phyloP scores from a whole-genome alignment of 2,888 invertebrate species.

The Eurytoma adleriae region DNA sequence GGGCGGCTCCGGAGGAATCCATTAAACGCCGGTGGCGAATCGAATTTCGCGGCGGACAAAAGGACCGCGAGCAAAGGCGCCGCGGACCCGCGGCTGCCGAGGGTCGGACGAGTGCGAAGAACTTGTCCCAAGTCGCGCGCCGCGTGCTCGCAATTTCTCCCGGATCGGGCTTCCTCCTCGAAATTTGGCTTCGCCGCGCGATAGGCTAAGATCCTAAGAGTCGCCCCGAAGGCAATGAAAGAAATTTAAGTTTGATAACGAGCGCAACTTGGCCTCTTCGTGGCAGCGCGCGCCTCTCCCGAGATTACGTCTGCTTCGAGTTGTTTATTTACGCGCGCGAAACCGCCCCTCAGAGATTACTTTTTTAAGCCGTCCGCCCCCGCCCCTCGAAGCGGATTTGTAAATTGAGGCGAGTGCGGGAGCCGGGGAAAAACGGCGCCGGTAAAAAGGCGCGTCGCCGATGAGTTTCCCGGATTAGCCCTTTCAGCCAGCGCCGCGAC shows the following conservation, averaged over 20 bases:
- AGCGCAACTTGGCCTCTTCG: constrained; percentile 1
- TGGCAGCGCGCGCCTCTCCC: not conserved
- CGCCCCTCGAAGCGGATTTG: not conserved
- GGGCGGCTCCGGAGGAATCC: constrained; percentile 60
- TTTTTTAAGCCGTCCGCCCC: no score
- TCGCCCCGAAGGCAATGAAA: constrained; percentile 6
- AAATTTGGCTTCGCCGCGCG: constrained; percentile 1
- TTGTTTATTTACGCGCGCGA: not conserved
- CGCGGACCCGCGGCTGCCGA: not conserved
- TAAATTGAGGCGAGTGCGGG: not conserved
- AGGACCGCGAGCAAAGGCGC: constrained; percentile 26
- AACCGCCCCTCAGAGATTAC: no score
- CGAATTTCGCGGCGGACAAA: constrained; percentile 64
- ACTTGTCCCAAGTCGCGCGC: constrained; percentile 13
- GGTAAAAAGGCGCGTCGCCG: constrained; percentile 13
- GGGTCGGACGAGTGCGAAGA: not conserved
- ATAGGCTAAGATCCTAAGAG: not conserved
- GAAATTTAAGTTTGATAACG: constrained; percentile 36
- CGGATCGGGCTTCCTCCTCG: constrained; percentile 23
- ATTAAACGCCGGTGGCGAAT: constrained; percentile 68
- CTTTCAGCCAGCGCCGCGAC: constrained; percentile 19
- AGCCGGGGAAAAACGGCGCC: constrained; percentile 25
- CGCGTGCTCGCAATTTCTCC: constrained; percentile 6
- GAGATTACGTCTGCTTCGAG: not conserved
- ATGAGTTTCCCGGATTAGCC: constrained; percentile 45